Conservation (phyloP, 1,140 invertebrate species). For the Leptinotarsa lineolata region DNA sequence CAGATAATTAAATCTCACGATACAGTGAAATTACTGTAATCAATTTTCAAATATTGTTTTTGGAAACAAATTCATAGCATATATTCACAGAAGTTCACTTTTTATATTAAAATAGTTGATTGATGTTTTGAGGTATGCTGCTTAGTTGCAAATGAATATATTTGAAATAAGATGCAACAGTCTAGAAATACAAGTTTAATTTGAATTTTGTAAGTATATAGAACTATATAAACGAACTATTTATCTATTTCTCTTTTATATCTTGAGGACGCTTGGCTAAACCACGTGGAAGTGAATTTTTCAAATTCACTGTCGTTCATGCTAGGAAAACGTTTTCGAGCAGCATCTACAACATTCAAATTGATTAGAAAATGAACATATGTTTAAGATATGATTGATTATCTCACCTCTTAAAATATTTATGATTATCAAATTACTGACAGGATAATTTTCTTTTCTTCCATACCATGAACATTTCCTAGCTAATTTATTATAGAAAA, state of each 20-base stretch:
- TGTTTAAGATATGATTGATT: neutral
- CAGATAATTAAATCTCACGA: too few species aligned
- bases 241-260: neutral
- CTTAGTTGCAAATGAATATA: neutral
- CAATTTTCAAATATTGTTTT: too few species aligned
- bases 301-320: neutral
- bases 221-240: neutral
- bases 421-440: neutral
- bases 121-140: too few species aligned
- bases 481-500: conserved; percentile 9
- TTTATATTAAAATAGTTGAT: too few species aligned
- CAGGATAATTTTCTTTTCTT: neutral
- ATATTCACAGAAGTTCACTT: too few species aligned
- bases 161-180: neutral
- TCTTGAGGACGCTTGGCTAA: neutral
- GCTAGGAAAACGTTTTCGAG: neutral
- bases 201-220: neutral
- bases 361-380: neutral
- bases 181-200: neutral
- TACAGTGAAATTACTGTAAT: too few species aligned
- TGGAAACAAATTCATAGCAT: too few species aligned
- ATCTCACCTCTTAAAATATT: neutral
- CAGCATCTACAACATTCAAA: neutral
- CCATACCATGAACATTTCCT: conserved; percentile 9
- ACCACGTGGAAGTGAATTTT: neutral